phyloP scores from a whole-genome alignment of 2,113 vertebrate species.

The Eubucco bourcierii region DNA sequence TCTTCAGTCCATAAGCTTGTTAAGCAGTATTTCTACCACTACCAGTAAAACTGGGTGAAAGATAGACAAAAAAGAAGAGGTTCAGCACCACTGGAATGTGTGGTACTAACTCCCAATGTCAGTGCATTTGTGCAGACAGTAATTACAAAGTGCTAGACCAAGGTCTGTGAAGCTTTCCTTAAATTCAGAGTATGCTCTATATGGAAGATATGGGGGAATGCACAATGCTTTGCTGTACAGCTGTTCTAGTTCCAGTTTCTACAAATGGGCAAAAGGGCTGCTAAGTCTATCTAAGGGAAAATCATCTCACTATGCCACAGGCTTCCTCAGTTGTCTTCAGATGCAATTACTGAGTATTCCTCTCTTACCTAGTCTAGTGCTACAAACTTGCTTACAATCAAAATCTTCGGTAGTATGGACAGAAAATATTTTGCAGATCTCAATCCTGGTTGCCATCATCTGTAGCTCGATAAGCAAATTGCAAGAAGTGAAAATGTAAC shows the following conservation, averaged over 20 bases:
- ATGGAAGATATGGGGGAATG: background rate
- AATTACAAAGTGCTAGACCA: conserved; percentile 32
- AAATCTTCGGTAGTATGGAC: background rate
- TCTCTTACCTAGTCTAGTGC: background rate
- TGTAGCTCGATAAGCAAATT: background rate
- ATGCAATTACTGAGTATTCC: background rate
- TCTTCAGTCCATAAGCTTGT: background rate
- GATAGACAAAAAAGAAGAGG: background rate
- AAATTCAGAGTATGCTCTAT: conserved; percentile 19
- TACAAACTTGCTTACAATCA: background rate
- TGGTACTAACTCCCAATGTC: background rate
- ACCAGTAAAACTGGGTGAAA: background rate
- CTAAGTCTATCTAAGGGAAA: background rate
- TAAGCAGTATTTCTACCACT: background rate
- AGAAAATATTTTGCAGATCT: background rate
- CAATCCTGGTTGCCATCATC: background rate
- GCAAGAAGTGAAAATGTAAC: background rate
- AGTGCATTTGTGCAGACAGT: background rate
- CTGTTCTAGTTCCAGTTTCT: background rate
- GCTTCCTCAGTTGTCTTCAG: background rate
- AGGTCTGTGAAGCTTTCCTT: background rate
- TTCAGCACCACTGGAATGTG: background rate
- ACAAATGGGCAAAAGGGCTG: background rate
- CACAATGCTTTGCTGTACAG: background rate
- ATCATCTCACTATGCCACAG: background rate